Percentiles rank a stretch among this genome's conserved stretches.
phyloP scores from a whole-genome alignment of 1,140 invertebrate genomes.

The Hyposmocoma kahamanoa region DNA sequence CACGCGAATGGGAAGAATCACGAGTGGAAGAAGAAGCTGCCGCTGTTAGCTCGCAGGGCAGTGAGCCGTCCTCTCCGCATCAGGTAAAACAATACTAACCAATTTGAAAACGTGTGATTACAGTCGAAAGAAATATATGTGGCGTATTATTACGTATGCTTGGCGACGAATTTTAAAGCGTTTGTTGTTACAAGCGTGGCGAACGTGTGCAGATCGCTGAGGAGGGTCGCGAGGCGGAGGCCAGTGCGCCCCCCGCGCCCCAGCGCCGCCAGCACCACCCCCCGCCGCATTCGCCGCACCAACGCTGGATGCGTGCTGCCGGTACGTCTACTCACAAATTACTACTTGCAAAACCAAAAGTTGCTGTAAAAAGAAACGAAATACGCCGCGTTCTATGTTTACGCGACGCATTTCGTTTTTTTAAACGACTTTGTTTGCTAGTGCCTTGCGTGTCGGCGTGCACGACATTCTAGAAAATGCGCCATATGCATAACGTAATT shows the following conservation, averaged over 20 bases:
- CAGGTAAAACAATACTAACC: slow-evolving; percentile 31
- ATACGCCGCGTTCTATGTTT: too few species aligned
- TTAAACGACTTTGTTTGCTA: too few species aligned
- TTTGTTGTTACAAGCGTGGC: background rate
- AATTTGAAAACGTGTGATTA: background rate
- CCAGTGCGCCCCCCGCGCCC: slow-evolving; percentile 63
- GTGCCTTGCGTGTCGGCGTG: too few species aligned
- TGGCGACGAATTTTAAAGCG: background rate
- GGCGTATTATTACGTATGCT: background rate
- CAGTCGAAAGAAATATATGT: background rate
- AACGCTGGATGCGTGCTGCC: slow-evolving; percentile 51
- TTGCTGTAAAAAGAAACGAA: too few species aligned
- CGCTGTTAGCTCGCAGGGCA: slow-evolving; percentile 68
- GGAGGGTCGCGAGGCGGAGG: slow-evolving; percentile 82
- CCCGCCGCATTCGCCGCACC: slow-evolving; percentile 25
- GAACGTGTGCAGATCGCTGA: slow-evolving; percentile 71
- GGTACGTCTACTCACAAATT: slow-evolving; percentile 28
- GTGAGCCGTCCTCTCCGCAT: slow-evolving; percentile 62
- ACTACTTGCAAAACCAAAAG: too few species aligned
- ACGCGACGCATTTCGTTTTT: too few species aligned
- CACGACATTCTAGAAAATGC: too few species aligned
- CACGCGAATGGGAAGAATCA: slow-evolving; percentile 51
- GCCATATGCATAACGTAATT: too few species aligned
- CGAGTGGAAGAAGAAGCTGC: slow-evolving; percentile 61
- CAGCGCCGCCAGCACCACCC: slow-evolving; percentile 15